Evolutionary conservation across 1,140 invertebrate species (phyloP).

Genomic region (Pectinophora gossypiella): DNA sequence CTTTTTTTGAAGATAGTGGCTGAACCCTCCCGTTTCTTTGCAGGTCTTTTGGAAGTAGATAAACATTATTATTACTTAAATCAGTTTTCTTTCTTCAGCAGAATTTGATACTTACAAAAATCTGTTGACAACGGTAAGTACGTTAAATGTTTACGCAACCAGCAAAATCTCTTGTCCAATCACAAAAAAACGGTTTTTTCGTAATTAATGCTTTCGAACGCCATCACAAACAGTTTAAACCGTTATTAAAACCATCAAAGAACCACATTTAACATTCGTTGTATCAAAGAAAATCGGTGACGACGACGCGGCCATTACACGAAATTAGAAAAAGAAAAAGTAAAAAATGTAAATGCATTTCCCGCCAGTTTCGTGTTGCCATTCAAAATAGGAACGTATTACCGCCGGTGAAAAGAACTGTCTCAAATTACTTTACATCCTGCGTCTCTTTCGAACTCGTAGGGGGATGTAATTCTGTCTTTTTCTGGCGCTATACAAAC

Average conservation of each 20-base stretch:
- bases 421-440: conserved; percentile 67
- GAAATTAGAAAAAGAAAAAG: conserved; percentile 58
- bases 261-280: conserved; percentile 16
- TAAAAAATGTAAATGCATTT: conserved; percentile 59
- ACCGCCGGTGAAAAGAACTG: conserved; percentile 68
- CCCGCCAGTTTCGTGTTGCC: conserved; percentile 64
- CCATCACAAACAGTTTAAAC: background rate
- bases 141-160: no score
- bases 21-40: background rate
- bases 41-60: background rate
- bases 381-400: conserved; percentile 74
- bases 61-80: no score
- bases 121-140: no score
- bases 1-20: background rate
- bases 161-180: no score
- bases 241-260: conserved; percentile 8
- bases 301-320: conserved; percentile 53
- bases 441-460: conserved; percentile 25
- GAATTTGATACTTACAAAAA: no score
- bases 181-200: no score
- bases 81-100: no score
- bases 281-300: conserved; percentile 61
- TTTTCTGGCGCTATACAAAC: conserved; percentile 62
- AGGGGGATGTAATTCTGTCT: conserved; percentile 28
- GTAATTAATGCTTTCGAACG: no score